Percentiles rank a stretch among this genome's conserved stretches.
Evolutionary conservation across 1,140 invertebrate genomes (phyloP).

Genomic region (Teleogryllus occipitalis): DNA sequence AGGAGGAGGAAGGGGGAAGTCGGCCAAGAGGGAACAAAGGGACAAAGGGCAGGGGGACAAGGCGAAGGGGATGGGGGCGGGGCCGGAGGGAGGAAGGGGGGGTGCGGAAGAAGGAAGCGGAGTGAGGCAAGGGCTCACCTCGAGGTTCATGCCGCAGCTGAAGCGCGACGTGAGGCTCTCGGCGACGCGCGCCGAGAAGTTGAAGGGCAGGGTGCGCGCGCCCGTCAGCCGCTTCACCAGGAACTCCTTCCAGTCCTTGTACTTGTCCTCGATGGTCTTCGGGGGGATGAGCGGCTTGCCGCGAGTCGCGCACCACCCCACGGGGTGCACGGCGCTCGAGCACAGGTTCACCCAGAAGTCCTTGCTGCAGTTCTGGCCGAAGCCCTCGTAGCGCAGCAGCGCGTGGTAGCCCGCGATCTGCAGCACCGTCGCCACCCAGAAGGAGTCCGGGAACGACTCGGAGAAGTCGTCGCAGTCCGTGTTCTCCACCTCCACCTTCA

Average conservation of each 20-base stretch:
- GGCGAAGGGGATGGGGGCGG: too few species aligned
- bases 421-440: conserved; percentile 91
- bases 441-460: conserved; percentile 70
- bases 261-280: conserved; percentile 81
- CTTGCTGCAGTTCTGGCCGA: conserved; percentile 73
- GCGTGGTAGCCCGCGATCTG: conserved; percentile 86
- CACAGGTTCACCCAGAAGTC: conserved; percentile 96
- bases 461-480: conserved; percentile 74
- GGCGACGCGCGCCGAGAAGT: conserved; percentile 81
- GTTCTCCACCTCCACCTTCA: conserved; percentile 94
- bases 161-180: conserved; percentile 76
- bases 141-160: conserved; percentile 35
- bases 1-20: too few species aligned
- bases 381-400: conserved; percentile 88
- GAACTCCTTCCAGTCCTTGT: conserved; percentile 93
- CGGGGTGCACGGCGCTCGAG: conserved; percentile 85
- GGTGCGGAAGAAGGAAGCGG: too few species aligned
- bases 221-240: conserved; percentile 82
- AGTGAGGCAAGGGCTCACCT: background rate
- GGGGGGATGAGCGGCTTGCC: conserved; percentile 92
- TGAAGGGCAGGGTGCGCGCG: conserved; percentile 83
- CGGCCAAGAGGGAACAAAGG: too few species aligned
- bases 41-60: too few species aligned
- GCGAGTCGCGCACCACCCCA: conserved; percentile 93
- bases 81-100: too few species aligned